Evolutionary conservation across 2,797 vertebrate genomes (phyloP), one percentile per base, ranked within the genome.

Genomic region (Enteromius trimaculatus): DNA sequence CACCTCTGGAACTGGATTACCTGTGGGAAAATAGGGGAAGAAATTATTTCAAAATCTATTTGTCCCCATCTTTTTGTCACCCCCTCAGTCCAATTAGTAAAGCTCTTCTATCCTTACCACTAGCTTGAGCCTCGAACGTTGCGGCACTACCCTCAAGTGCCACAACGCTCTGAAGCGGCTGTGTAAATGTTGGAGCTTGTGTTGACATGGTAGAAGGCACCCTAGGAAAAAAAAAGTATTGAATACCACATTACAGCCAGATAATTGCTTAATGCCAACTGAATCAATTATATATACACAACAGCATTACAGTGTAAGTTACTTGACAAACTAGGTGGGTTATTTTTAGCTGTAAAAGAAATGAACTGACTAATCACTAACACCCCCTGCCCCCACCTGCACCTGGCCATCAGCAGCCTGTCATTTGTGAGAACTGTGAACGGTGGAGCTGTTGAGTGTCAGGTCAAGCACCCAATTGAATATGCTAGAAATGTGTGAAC

Each of bases 91-190:
- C 37, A 39, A 39, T 39, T 39, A 8, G 37, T 39, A 39, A 39
- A 39, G 37, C 37, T 8, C 37, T 37, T 37, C 37, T 37, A 31
- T 17, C 7, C 97, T 98, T 96, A 99, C 97, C 97, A 95, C 96
- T 98, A 92, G 98, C 91, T 91, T 97, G 97, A 95, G 97, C 97
- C 95, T 98, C 94, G 95, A 99, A 98, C 94, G 96, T 96, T 94
- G 97, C 97, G 10, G 97, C 94, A 98, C 97, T 98, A 97, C 98
- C 97, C 98, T 99, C 98, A 83, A 99, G 96, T 97, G 95, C 97
- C 95, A 96, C 96, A 96, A 96, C 96, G 60, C 97, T 99, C 95
- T 99, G 97, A 91, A 99, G 94, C 1, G 97, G 98, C 95, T 98
- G 97, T 2, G 93, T 97, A 90, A 99, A 99, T 1, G 97, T 98